Evolutionary conservation across 2,113 vertebrate species (phyloP), one percentile per base, ranked within the genome.

Genomic region (Carassius gibelio): DNA sequence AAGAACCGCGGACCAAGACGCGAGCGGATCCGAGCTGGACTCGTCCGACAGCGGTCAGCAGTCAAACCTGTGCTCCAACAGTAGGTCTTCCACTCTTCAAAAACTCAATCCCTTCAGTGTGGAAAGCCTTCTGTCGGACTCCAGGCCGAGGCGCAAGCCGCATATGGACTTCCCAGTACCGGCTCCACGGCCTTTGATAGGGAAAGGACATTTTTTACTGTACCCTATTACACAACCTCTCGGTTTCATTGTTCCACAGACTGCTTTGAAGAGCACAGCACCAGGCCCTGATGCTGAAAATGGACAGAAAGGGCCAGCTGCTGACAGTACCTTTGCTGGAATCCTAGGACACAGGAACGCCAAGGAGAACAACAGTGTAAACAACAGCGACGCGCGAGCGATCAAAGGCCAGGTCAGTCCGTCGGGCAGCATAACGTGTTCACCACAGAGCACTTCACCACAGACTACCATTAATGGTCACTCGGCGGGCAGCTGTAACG

Each of bases 41-140:
- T 91, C 91, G 23, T 76, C 91, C 84, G 93, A 94, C 85, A 89
- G 89, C 91, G 90, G 88, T 91, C 94, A 94, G 82, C 94, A 92
- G 90, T 90, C 93, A 26, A 93, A 88, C 90, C 81, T 94, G 91
- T 92, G 94, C 88, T 87, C 93, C 79, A 91, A 84, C 83, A 87
- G 64, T 89, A 94, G 96, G 84, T 92, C 94, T 10, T 90, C 95
- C 38, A 90, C 90, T 82, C 92, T 93, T 88, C 96, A 96, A 90
- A 98, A 98, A 92, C 96, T 95, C 86, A 99, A 95, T 93, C 97
- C 97, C 6, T 99, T 99, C 87, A 99, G 97, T 90, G 97, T 99
- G 84, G 97, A 98, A 84, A 98, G 97, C 91, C 95, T 97, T 57
- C 94, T 98, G 15, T 97, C 97, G 81, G 97, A 97, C 94, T 95